phyloP scores from a whole-genome alignment of 1,140 invertebrate species.

The Aphelenchoides avenae region DNA sequence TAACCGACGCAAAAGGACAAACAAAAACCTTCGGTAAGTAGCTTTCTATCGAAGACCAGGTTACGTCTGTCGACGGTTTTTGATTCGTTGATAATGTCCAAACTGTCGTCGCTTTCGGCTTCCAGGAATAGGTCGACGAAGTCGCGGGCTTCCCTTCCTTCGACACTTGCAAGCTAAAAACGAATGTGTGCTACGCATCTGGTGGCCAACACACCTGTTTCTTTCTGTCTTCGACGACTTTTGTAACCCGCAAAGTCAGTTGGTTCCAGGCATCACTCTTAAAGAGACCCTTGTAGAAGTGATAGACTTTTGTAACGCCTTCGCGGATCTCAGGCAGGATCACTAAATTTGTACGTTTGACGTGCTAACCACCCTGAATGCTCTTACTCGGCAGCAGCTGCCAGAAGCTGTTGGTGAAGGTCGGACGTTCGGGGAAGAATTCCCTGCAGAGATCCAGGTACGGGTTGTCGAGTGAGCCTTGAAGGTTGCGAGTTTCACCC shows the following conservation, averaged over 20 bases:
- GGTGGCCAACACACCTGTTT: slow-evolving; percentile 8
- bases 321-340: slow-evolving; percentile 11
- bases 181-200: too few species aligned
- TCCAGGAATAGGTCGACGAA: slow-evolving; percentile 10
- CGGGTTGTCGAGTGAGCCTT: slow-evolving; percentile 5
- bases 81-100: slow-evolving; percentile 4
- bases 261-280: too few species aligned
- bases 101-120: slow-evolving; percentile 8
- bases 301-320: slow-evolving; percentile 4
- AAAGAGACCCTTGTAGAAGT: too few species aligned
- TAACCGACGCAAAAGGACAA: background rate
- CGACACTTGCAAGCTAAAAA: too few species aligned
- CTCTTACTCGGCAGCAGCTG: slow-evolving; percentile 10
- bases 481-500: slow-evolving; percentile 9
- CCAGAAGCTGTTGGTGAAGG: slow-evolving; percentile 6
- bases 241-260: slow-evolving; percentile 18
- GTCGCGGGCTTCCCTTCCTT: too few species aligned
- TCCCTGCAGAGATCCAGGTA: slow-evolving; percentile 14
- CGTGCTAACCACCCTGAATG: background rate
- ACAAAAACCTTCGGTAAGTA: slow-evolving; percentile 11
- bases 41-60: slow-evolving; percentile 9
- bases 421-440: slow-evolving; percentile 13
- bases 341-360: slow-evolving; percentile 12
- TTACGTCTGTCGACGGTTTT: slow-evolving; percentile 1
- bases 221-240: slow-evolving; percentile 10